These are phyloP conservation scores for Melanaphis sacchari DNA, from an alignment of 1,140 invertebrate species.

Conservation along the genomic window DNA sequence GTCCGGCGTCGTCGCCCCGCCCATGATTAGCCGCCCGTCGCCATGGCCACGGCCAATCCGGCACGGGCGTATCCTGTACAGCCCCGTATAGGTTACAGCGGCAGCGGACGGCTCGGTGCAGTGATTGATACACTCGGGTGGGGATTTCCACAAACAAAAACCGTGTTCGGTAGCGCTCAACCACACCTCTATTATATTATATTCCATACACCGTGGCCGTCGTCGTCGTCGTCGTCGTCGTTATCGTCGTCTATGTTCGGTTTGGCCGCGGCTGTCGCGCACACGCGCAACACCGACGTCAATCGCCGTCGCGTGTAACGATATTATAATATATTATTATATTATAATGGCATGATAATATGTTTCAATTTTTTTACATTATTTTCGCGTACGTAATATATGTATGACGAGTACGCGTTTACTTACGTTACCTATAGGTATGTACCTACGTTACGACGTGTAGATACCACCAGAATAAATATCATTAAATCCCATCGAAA, in stretches of 20 bases:
- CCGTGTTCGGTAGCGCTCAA: slow-evolving; percentile 37
- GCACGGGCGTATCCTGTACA: slow-evolving; percentile 52
- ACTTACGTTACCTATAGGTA: no score
- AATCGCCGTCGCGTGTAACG: neutral
- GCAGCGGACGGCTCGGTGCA: slow-evolving; percentile 18
- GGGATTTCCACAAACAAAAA: slow-evolving; percentile 55
- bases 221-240: no score
- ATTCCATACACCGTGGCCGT: neutral
- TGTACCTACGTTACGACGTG: no score
- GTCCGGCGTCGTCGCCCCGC: slow-evolving; percentile 46
- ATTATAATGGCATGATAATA: no score
- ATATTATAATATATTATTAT: neutral
- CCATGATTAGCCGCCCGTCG: slow-evolving; percentile 59
- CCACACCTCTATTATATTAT: slow-evolving; percentile 37
- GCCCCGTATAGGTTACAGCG: slow-evolving; percentile 55
- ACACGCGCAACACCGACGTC: neutral
- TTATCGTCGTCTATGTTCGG: neutral
- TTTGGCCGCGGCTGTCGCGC: neutral
- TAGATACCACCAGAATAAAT: no score
- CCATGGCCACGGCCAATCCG: slow-evolving; percentile 60
- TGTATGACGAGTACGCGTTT: no score
- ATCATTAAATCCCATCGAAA: no score
- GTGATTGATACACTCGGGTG: slow-evolving; percentile 58
- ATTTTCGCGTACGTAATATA: no score
- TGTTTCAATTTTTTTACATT: no score